A percentile compares a stretch with the other conserved stretches of the same genome.
Evolutionary conservation across 2,797 vertebrate species (phyloP).

Genomic region (Phataginus tricuspis): DNA sequence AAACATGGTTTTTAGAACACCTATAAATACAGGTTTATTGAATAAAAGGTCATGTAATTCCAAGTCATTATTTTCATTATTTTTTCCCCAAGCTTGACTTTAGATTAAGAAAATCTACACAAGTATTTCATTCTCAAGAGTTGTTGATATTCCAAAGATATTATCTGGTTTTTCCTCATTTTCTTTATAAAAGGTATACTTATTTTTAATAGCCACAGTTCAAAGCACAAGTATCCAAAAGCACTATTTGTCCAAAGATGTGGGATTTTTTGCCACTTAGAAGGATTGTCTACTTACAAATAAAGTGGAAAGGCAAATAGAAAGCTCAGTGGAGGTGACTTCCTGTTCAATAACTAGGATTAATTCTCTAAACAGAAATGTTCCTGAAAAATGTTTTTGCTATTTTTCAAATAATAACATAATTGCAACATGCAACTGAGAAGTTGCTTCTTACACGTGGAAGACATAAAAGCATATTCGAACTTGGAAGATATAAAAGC

Average conservation of each 20-base stretch:
- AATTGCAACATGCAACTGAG: background rate
- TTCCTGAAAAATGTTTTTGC: background rate
- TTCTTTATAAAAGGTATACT: background rate
- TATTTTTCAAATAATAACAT: background rate
- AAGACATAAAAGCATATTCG: background rate
- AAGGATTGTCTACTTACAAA: background rate
- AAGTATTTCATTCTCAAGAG: background rate
- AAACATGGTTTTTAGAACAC: background rate
- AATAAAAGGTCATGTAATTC: background rate
- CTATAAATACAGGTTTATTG: background rate
- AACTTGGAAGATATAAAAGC: background rate
- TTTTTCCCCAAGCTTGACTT: background rate
- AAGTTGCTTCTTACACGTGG: background rate
- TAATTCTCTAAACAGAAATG: constrained; percentile 4
- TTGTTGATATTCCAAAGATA: background rate
- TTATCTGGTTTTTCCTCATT: background rate
- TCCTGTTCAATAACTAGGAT: background rate
- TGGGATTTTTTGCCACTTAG: background rate
- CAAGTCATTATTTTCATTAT: background rate
- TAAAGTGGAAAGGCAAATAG: background rate
- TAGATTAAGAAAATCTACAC: constrained; percentile 13
- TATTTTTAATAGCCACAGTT: background rate
- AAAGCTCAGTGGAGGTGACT: background rate
- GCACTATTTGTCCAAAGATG: background rate
- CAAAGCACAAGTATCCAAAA: background rate